Evolutionary conservation across 1,140 invertebrate genomes (phyloP).

Genomic region (Vollenhovia emeryi): DNA sequence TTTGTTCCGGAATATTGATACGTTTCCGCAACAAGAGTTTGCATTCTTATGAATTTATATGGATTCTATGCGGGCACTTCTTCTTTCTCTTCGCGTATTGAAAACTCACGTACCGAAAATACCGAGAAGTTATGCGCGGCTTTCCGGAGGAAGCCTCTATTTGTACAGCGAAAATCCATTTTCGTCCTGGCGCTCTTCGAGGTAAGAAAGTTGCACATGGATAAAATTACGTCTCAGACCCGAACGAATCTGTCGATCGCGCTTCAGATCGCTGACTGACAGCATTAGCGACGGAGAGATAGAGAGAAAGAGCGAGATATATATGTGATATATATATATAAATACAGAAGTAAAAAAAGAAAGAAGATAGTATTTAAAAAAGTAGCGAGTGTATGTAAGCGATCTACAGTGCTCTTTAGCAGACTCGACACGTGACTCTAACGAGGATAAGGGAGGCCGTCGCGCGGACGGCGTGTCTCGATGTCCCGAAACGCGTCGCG

Average conservation of each 20-base stretch:
- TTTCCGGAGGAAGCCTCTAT: slow-evolving; percentile 40
- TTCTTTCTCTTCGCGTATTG: slow-evolving; percentile 36
- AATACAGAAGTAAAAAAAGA: slow-evolving; percentile 1
- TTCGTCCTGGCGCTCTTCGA: slow-evolving; percentile 26
- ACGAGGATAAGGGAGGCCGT: slow-evolving; percentile 65
- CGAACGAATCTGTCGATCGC: slow-evolving; percentile 46
- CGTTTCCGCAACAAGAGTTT: slow-evolving; percentile 21
- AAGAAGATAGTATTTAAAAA: slow-evolving; percentile 11
- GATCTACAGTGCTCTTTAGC: slow-evolving; percentile 79
- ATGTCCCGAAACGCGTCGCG: slow-evolving; percentile 20
- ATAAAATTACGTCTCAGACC: slow-evolving; percentile 37
- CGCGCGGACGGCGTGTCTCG: slow-evolving; percentile 1
- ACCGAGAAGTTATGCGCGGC: slow-evolving; percentile 51
- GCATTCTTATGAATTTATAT: slow-evolving; percentile 51
- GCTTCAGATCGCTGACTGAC: slow-evolving; percentile 39
- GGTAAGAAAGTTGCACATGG: slow-evolving; percentile 50
- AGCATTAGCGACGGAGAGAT: slow-evolving; percentile 41
- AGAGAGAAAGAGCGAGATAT: slow-evolving; percentile 22
- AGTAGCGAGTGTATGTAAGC: slow-evolving; percentile 78
- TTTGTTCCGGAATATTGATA: slow-evolving; percentile 28
- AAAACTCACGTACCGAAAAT: slow-evolving; percentile 54
- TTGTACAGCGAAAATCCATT: slow-evolving; percentile 58
- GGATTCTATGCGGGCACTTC: slow-evolving; percentile 33
- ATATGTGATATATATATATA: not conserved
- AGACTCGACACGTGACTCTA: slow-evolving; percentile 75